Evolutionary conservation across 2,888 invertebrate species (phyloP).

Genomic region (Litoditis marina): DNA sequence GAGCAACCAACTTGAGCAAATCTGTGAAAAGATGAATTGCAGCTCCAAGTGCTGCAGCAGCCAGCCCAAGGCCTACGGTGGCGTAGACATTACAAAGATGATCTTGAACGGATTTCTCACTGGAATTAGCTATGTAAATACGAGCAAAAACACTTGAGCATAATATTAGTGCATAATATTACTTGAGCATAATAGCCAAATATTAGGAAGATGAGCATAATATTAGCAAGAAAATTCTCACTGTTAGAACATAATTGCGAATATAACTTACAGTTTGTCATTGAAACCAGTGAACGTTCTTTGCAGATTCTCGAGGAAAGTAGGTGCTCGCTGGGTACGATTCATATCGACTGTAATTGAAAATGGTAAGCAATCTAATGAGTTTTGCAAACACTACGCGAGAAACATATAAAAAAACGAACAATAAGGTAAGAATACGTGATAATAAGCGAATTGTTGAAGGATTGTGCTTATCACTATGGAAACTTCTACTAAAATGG

Average conservation of each 20-base stretch:
- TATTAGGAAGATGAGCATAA: no score
- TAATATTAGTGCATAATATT: not conserved
- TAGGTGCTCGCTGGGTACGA: slow-evolving; percentile 10
- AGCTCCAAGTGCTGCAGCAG: slow-evolving; percentile 78
- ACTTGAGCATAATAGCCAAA: no score
- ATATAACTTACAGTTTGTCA: slow-evolving; percentile 14
- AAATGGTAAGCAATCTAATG: no score
- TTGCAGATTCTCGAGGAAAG: slow-evolving; percentile 15
- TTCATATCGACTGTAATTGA: no score
- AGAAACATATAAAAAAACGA: no score
- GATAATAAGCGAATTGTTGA: no score
- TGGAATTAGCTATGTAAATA: no score
- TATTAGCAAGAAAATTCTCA: not conserved
- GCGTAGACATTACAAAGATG: slow-evolving; percentile 95
- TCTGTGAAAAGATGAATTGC: slow-evolving; percentile 76
- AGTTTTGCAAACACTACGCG: no score
- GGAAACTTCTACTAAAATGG: no score
- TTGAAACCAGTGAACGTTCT: slow-evolving; percentile 17
- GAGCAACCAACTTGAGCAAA: slow-evolving; percentile 6
- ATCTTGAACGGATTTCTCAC: slow-evolving; percentile 81
- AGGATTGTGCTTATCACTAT: no score
- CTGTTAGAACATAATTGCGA: not conserved
- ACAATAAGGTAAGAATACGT: no score
- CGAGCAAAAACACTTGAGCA: no score
- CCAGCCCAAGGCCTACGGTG: slow-evolving; percentile 79